Conservation (phyloP, 35 echinoderm and acorn worm genomes). For the Apostichopus japonicus region DNA sequence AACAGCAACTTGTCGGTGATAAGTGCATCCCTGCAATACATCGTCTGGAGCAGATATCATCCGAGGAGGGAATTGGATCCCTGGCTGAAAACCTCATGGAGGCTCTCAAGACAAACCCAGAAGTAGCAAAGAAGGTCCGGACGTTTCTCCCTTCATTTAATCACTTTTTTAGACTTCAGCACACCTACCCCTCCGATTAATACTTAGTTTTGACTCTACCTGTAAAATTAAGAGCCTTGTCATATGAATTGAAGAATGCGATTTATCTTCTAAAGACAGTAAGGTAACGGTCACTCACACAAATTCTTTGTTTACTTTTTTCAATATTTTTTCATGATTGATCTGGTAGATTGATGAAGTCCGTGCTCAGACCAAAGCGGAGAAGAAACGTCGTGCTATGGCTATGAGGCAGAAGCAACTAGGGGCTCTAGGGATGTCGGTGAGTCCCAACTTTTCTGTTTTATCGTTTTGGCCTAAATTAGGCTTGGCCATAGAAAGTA, state of each 20-base stretch:
- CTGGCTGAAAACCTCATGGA: conserved; percentile 98
- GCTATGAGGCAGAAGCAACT: conserved; percentile 98
- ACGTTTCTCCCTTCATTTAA: neutral
- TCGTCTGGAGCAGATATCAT: conserved; percentile 94
- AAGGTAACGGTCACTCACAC: too few species aligned
- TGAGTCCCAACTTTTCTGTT: conserved; percentile 1
- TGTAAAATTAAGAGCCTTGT: too few species aligned
- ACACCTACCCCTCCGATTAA: too few species aligned
- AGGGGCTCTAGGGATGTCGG: conserved; percentile 97
- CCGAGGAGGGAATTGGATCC: conserved; percentile 93
- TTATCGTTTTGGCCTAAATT: too few species aligned
- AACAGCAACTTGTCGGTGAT: conserved; percentile 77
- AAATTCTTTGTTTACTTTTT: too few species aligned
- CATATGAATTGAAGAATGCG: too few species aligned
- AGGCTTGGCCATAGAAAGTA: too few species aligned
- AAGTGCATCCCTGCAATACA: conserved; percentile 93
- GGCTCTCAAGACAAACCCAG: conserved; percentile 85
- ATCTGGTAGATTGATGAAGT: conserved; percentile 89
- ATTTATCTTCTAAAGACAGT: too few species aligned
- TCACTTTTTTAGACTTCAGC: neutral
- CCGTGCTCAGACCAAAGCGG: conserved; percentile 91
- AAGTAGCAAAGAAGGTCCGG: conserved; percentile 93
- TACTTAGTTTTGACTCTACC: too few species aligned
- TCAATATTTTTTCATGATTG: too few species aligned
- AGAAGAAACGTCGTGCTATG: conserved; percentile 97